Base-by-base conservation (phyloP, 2,888 invertebrate genomes). In the Melinaea marsaeus region DNA sequence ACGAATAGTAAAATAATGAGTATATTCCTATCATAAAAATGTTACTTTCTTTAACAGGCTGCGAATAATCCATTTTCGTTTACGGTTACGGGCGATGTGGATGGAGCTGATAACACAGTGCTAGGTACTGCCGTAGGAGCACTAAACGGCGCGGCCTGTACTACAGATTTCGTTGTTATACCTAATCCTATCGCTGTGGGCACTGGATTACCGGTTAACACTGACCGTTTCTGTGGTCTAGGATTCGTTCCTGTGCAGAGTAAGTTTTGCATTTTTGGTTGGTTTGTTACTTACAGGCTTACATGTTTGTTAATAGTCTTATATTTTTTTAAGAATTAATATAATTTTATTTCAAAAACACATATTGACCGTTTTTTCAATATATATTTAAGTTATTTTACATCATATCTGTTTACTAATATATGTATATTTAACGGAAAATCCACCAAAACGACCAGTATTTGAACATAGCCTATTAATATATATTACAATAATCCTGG, bases 171-270 rank as follows among this genome's bases (percentile, higher is more conserved):
- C 75, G 92, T 96, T 9, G 92, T 95, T 4, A 94, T 96, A 72
- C 94, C 96, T 2, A 93, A 94, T 80, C 94, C 95, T 0, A 80
- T 73, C 0, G 80, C 85, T 22, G 79, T 72, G 0, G 78, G 91
- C 54, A 90, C 89, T 13, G 90, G 90, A 56, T 79, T 78, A 55
- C 75, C 75, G 7, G 80, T 81, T 55, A 85, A 90, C 65, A 91
- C 92, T 2, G 96, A 96, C 75, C 90, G 96, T 55, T 95, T 95
- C 85, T 96, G 96, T 76, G 95, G 96, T 0, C 87, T 94, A 64
- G 94, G 93, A 3, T 93, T 96, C 72, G 89, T 92, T 2, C 78
- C 93, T 2, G 93, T 94, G 56, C 92, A 92, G 55, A 92, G 95
- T 92, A 84, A 91, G 93, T 87, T 55, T 7, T 7, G 9, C 55